phyloP scores from a whole-genome alignment of 2,113 vertebrate genomes.

The Rostratula benghalensis region DNA sequence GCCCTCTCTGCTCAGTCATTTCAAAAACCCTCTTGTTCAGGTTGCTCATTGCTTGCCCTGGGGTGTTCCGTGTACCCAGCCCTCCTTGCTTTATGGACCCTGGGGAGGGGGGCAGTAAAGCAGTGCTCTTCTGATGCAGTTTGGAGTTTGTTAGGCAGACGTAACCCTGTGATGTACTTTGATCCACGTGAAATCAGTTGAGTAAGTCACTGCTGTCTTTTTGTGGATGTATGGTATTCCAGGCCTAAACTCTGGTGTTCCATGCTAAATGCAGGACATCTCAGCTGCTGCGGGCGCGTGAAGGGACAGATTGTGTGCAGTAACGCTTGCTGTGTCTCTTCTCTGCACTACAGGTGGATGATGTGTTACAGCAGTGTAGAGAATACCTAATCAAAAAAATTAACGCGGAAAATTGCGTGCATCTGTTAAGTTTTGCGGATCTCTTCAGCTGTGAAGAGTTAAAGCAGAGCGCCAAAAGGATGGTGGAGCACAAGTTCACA shows the following conservation, averaged over 20 bases:
- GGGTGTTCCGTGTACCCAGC: not conserved
- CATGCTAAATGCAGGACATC: not conserved
- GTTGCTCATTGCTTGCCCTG: not conserved
- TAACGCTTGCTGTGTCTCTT: not conserved
- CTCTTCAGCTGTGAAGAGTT: conserved; percentile 96
- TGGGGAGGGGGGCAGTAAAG: not conserved
- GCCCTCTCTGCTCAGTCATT: not conserved
- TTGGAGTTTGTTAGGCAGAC: not conserved
- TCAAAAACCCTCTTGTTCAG: not conserved
- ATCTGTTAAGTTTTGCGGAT: conserved; percentile 94
- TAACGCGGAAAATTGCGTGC: conserved; percentile 96
- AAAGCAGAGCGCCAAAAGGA: conserved; percentile 94
- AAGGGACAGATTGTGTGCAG: not conserved
- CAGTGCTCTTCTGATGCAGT: not conserved
- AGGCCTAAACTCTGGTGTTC: not conserved
- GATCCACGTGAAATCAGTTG: not conserved
- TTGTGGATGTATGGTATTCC: not conserved
- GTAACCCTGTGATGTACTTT: not conserved
- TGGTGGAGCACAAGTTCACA: conserved; percentile 99
- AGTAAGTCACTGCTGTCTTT: not conserved
- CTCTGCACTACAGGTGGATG: conserved; percentile 87
- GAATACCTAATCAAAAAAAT: conserved; percentile 99
- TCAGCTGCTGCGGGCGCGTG: not conserved
- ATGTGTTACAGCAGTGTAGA: conserved; percentile 89
- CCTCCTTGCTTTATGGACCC: not conserved